Base-by-base conservation (phyloP, 2,113 vertebrate species). In the Bucco capensis region DNA sequence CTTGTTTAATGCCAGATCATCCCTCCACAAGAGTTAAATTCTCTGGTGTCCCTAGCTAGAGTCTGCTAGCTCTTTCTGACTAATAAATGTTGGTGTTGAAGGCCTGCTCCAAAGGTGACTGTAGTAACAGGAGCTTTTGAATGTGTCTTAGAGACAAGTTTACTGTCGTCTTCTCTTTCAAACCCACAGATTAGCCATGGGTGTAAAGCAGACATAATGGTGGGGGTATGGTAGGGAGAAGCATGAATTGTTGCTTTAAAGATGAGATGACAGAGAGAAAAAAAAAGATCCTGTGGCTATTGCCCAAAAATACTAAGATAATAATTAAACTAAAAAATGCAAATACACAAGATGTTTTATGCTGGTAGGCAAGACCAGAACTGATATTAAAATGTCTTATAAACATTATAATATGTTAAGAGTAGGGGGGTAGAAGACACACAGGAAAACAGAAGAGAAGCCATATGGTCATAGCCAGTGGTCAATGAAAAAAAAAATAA, bases 281-380 rank as follows among this genome's bases (percentile, higher is more conserved):
- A 65, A 73, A 94, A 93, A 95, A 94, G 93, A 96, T 97, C 94
- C 56, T 83, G 87, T 97, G 96, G 95, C 96, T 97, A 97, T 96
- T 87, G 85, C 96, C 94, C 93, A 94, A 96, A 88, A 97, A 96
- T 96, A 96, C 90, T 96, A 97, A 97, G 87, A 92, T 97, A 96
- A 97, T 97, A 89, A 97, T 97, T 97, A 96, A 97, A 96, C 89
- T 96, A 87, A 96, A 97, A 97, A 96, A 97, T 97, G 96, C 96
- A 98, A 97, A 97, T 97, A 93, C 85, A 95, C 91, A 96, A 97
- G 96, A 97, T 96, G 96, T 96, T 96, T 96, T 95, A 95, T 95
- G 96, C 95, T 97, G 93, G 93, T 94, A 94, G 95, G 97, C 42
- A 92, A 94, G 93, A 94, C 65, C 76, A 93, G 62, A 95, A 89